Conservation (phyloP, 2,888 invertebrate species). For the Orchesellides sinensis region DNA sequence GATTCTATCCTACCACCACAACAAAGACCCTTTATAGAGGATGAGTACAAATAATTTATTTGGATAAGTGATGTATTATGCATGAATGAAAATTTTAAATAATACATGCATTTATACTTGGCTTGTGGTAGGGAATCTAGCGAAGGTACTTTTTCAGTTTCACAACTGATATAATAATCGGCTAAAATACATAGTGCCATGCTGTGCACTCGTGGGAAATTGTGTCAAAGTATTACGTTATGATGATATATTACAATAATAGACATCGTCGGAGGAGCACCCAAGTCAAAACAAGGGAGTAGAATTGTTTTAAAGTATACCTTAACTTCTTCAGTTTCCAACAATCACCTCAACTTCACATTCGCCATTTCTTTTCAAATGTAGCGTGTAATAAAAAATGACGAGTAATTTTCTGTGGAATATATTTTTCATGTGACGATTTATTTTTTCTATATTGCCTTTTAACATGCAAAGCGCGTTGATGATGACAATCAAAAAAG, state of each 20-base stretch:
- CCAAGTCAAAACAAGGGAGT: no score
- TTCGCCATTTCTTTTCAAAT: neutral
- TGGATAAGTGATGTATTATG: conserved; percentile 30
- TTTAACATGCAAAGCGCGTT: conserved; percentile 17
- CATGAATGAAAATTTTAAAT: conserved; percentile 25
- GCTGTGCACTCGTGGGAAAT: conserved; percentile 62
- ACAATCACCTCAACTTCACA: neutral
- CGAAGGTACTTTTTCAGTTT: conserved; percentile 60
- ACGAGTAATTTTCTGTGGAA: conserved; percentile 50
- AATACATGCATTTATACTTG: conserved; percentile 6
- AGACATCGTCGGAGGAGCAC: no score
- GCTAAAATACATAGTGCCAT: conserved; percentile 27
- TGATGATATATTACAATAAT: conserved; percentile 51
- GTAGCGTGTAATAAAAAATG: conserved; percentile 49
- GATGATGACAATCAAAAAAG: neutral
- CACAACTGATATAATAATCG: conserved; percentile 57
- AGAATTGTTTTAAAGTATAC: no score
- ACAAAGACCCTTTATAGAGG: conserved; percentile 35
- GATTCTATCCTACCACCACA: neutral
- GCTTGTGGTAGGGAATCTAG: conserved; percentile 35
- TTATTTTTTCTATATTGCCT: conserved; percentile 33
- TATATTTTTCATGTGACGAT: conserved; percentile 38
- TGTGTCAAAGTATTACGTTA: conserved; percentile 69
- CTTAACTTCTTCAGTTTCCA: no score
- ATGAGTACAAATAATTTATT: neutral